A percentile compares a stretch with the other conserved stretches of the same genome.
Evolutionary conservation across 1,140 invertebrate species (phyloP).

Genomic region (Chironomus striatipennis): DNA sequence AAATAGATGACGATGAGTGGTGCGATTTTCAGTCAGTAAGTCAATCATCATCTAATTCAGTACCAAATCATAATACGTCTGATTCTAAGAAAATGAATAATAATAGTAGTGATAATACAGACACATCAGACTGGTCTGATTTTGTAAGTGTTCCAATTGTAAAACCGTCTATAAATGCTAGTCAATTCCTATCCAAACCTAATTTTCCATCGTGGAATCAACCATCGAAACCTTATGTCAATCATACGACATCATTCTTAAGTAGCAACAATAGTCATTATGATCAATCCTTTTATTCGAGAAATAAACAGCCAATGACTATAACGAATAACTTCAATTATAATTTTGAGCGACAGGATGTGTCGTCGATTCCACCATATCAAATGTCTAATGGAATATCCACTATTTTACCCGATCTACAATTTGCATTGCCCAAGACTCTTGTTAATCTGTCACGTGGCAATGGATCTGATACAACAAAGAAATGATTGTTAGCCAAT

Average conservation of each 20-base stretch:
- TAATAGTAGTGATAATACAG: neutral
- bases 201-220: constrained; percentile 18
- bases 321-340: constrained; percentile 19
- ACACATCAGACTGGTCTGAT: neutral
- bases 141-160: neutral
- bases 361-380: neutral
- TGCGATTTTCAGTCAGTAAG: neutral
- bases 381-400: neutral
- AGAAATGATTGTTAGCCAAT: neutral
- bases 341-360: neutral
- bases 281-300: neutral
- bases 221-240: neutral
- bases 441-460: neutral
- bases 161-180: neutral
- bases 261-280: neutral
- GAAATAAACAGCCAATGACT: neutral
- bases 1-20: neutral
- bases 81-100: neutral
- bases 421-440: neutral
- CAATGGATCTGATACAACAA: neutral
- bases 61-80: neutral
- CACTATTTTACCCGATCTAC: neutral
- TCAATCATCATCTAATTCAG: neutral
- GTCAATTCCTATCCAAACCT: constrained; percentile 4
- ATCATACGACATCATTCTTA: constrained; percentile 3